These are phyloP conservation scores for Sinocyclocheilus rhinocerous DNA, from an alignment of 2,113 vertebrate genomes.

Conservation along the genomic window DNA sequence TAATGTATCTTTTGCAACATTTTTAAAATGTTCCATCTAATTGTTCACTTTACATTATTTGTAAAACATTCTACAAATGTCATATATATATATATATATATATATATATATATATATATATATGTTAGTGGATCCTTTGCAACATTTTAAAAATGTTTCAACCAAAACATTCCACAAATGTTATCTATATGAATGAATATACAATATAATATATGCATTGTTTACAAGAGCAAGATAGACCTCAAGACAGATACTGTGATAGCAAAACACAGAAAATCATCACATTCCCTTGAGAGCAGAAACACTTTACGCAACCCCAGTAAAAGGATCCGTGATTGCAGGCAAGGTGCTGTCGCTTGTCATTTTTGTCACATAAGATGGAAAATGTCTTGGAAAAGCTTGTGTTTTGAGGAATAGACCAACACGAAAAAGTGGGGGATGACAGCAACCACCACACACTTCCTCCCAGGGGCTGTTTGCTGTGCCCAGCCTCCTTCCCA, in stretches of 20 bases:
- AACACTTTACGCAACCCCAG: not conserved
- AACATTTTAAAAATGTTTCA: too few relatives aligned
- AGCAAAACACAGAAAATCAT: not conserved
- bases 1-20: too few relatives aligned
- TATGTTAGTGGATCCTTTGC: too few relatives aligned
- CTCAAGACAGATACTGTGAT: not conserved
- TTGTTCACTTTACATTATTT: too few relatives aligned
- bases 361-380: constrained; percentile 22
- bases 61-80: too few relatives aligned
- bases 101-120: too few relatives aligned
- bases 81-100: too few relatives aligned
- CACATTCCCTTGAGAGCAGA: not conserved
- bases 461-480: constrained; percentile 42
- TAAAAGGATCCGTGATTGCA: not conserved
- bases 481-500: constrained; percentile 38
- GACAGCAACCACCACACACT: constrained; percentile 30
- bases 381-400: not conserved
- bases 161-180: too few relatives aligned
- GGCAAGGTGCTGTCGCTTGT: not conserved
- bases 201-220: not conserved
- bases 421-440: not conserved
- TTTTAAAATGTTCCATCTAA: too few relatives aligned
- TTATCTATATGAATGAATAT: not conserved
- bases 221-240: not conserved
- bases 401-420: constrained; percentile 17